phyloP scores from a whole-genome alignment of 2,888 invertebrate genomes.

The Leucozona laternaria region DNA sequence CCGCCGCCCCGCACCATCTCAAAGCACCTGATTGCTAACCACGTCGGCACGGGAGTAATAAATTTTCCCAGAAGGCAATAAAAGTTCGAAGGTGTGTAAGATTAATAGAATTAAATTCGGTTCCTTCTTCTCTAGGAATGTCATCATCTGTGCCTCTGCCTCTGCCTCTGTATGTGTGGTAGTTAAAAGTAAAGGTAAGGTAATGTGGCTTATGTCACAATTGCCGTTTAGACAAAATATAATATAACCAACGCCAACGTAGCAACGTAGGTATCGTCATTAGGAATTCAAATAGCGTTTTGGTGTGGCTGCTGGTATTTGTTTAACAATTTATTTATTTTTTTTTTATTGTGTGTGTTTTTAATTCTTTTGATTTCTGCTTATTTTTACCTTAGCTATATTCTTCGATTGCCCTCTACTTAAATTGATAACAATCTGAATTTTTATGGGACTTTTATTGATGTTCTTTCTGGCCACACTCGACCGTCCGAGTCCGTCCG shows the following conservation, averaged over 20 bases:
- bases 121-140: conserved; percentile 50
- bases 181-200: conserved; percentile 17
- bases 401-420: conserved; percentile 45
- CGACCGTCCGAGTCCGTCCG: conserved; percentile 3
- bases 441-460: conserved; percentile 73
- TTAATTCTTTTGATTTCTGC: conserved; percentile 20
- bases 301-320: conserved; percentile 63
- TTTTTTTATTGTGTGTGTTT: background rate
- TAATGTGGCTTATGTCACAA: conserved; percentile 69
- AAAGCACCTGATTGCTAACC: conserved; percentile 60
- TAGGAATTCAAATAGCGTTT: conserved; percentile 70
- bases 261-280: conserved; percentile 20
- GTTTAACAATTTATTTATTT: conserved; percentile 25
- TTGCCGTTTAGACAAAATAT: conserved; percentile 47
- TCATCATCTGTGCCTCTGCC: conserved; percentile 45
- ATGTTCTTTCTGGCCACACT: conserved; percentile 56
- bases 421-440: conserved; percentile 71
- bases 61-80: conserved; percentile 68
- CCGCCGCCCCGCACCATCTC: background rate
- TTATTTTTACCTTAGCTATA: conserved; percentile 23
- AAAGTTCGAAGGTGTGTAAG: conserved; percentile 74
- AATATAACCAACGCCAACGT: conserved; percentile 22
- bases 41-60: conserved; percentile 58
- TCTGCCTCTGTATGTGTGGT: conserved; percentile 1
- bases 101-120: conserved; percentile 74